Percentiles rank a stretch among this genome's conserved stretches.
phyloP scores from a whole-genome alignment of 2,888 invertebrate species.

The Zele albiditarsus region DNA sequence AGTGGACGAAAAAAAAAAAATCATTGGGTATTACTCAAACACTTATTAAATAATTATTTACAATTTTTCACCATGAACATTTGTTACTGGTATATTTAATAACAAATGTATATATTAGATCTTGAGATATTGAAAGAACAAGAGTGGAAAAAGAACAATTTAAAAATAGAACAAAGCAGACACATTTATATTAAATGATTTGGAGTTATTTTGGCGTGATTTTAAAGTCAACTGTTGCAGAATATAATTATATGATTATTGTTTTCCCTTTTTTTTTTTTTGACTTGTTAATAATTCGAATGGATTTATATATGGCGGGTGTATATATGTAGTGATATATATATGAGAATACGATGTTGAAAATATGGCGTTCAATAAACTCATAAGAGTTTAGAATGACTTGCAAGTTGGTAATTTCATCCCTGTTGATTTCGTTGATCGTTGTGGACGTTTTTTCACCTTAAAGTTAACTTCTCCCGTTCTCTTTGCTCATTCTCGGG shows the following conservation, averaged over 20 bases:
- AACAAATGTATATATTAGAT: too few relatives aligned
- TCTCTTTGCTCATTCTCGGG: constrained; percentile 5
- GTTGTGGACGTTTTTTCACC: constrained; percentile 35
- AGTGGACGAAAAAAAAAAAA: too few relatives aligned
- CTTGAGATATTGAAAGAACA: too few relatives aligned
- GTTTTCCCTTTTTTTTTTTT: neutral
- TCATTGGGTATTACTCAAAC: too few relatives aligned
- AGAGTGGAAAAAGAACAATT: too few relatives aligned
- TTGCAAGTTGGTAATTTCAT: constrained; percentile 71
- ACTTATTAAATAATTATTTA: too few relatives aligned
- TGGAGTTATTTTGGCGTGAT: too few relatives aligned
- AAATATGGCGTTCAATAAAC: constrained; percentile 1
- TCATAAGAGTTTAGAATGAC: constrained; percentile 58
- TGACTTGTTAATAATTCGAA: neutral
- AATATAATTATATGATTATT: neutral
- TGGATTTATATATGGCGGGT: neutral
- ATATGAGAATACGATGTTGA: neutral
- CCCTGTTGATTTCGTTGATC: constrained; percentile 55
- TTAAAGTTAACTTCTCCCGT: constrained; percentile 34
- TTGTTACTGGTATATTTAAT: too few relatives aligned
- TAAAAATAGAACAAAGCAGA: too few relatives aligned
- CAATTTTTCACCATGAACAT: too few relatives aligned
- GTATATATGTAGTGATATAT: neutral
- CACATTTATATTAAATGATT: too few relatives aligned
- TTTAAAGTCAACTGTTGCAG: too few relatives aligned